Evolutionary conservation across 64 coral and sea anemone genomes (phyloP).

Genomic region (Montipora foliosa): DNA sequence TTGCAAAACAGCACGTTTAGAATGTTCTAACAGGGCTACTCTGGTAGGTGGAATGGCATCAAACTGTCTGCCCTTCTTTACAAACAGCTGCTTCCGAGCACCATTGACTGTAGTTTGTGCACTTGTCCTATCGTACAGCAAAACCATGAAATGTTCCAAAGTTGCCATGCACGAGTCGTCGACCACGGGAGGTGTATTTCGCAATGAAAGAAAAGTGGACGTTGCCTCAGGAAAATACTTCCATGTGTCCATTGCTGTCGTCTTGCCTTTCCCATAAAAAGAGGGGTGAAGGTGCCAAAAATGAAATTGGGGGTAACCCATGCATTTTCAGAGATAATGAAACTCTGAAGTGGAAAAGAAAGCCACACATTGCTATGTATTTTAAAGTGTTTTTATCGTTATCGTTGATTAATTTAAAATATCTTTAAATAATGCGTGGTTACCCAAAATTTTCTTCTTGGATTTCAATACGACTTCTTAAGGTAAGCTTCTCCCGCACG

Average conservation of each 20-base stretch:
- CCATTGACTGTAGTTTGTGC: conserved; percentile 21
- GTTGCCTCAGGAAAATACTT: conserved; percentile 39
- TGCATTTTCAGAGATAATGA: no score
- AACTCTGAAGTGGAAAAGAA: no score
- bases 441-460: no score
- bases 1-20: conserved; percentile 10
- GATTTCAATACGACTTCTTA: no score
- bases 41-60: conserved; percentile 52
- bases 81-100: conserved; percentile 74
- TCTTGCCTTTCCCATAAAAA: conserved; percentile 66
- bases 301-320: no score
- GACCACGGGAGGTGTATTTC: conserved; percentile 19
- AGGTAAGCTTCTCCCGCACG: no score
- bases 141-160: conserved; percentile 53
- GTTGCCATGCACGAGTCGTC: conserved; percentile 6
- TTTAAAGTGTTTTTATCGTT: no score
- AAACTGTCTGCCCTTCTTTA: conserved; percentile 72
- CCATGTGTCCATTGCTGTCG: conserved; percentile 69
- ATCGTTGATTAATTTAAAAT: no score
- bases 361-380: no score
- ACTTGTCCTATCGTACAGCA: conserved; percentile 60
- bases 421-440: no score
- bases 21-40: conserved; percentile 34
- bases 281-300: neutral
- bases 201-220: conserved; percentile 32